A percentile compares a stretch with the other conserved stretches of the same genome.
Evolutionary conservation across 2,888 invertebrate species (phyloP).

Genomic region (Harpalus rubripes): DNA sequence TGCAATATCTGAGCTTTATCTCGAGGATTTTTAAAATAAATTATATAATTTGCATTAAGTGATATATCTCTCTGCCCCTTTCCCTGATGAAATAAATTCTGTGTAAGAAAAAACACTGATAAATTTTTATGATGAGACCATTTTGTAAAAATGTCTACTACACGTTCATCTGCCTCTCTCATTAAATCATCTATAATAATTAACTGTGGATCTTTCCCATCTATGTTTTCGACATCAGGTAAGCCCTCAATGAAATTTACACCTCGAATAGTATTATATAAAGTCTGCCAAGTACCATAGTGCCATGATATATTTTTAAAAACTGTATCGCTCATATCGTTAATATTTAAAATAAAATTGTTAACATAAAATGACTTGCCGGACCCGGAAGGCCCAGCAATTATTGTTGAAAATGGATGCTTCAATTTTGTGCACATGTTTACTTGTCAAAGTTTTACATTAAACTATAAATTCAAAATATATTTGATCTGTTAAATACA

Average conservation of each 20-base stretch:
- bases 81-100: slow-evolving; percentile 70
- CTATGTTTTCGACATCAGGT: slow-evolving; percentile 22
- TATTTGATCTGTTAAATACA: background rate
- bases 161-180: slow-evolving; percentile 43
- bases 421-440: slow-evolving; percentile 41
- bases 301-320: slow-evolving; percentile 33
- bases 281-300: slow-evolving; percentile 34
- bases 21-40: slow-evolving; percentile 70
- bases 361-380: slow-evolving; percentile 36
- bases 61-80: slow-evolving; percentile 68
- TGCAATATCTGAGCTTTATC: slow-evolving; percentile 68
- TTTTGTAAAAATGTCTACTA: slow-evolving; percentile 49
- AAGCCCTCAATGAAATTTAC: slow-evolving; percentile 35
- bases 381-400: slow-evolving; percentile 27
- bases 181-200: slow-evolving; percentile 55
- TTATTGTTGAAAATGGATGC: slow-evolving; percentile 34
- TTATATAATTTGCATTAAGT: slow-evolving; percentile 70
- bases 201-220: slow-evolving; percentile 11
- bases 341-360: slow-evolving; percentile 25
- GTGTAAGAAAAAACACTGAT: slow-evolving; percentile 68
- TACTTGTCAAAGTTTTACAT: background rate
- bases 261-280: slow-evolving; percentile 26
- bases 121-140: slow-evolving; percentile 8
- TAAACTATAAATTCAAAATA: background rate
- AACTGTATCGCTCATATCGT: slow-evolving; percentile 15